Evolutionary conservation across 2,113 vertebrate genomes (phyloP).

Genomic region (Rafetus swinhoei): DNA sequence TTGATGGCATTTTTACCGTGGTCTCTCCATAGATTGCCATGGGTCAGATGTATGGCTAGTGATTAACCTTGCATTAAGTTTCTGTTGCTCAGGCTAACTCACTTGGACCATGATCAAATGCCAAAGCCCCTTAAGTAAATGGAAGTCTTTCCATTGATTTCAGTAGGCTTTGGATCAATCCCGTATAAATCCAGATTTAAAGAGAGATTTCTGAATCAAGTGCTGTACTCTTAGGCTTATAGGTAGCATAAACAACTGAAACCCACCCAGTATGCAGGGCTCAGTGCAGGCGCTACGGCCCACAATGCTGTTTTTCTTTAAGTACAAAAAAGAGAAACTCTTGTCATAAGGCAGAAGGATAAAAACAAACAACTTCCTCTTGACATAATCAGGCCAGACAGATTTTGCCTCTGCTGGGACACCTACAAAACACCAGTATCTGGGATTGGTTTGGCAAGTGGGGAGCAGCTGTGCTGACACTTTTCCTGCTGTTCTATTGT

Average conservation of each 20-base stretch:
- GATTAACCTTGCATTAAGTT: not conserved
- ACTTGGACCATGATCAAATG: not conserved
- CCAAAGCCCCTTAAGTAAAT: not conserved
- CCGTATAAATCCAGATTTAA: not conserved
- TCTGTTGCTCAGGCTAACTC: not conserved
- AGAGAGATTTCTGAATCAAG: not conserved
- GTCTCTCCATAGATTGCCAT: not conserved
- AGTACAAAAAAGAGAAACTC: not conserved
- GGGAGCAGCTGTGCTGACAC: not conserved
- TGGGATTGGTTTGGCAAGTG: not conserved
- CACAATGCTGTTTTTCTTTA: not conserved
- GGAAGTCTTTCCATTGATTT: not conserved
- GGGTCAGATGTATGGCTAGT: fast-evolving
- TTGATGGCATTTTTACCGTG: not conserved
- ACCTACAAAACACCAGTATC: not conserved
- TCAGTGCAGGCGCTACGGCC: not conserved
- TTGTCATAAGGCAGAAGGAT: not conserved
- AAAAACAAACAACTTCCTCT: not conserved
- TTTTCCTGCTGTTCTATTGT: not conserved
- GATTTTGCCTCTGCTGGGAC: not conserved
- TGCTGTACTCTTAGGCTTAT: not conserved
- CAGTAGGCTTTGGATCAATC: not conserved
- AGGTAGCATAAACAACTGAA: not conserved
- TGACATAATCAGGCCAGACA: not conserved
- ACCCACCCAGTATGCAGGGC: not conserved